phyloP scores from a whole-genome alignment of 1,140 invertebrate species.

The Cotesia glomerata region DNA sequence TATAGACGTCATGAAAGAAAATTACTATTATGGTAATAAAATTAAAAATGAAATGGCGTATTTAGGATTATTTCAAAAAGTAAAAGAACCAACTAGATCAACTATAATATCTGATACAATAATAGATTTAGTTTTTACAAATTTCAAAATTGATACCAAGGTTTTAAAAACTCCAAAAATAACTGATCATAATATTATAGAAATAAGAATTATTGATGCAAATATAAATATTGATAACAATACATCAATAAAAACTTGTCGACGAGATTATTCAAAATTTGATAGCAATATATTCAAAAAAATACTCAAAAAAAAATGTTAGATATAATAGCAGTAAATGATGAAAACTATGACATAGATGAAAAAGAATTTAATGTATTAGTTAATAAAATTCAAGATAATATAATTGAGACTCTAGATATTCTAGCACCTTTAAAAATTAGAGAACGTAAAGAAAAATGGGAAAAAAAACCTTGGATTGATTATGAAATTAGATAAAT shows the following conservation, averaged over 20 bases:
- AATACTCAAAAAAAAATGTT: neutral
- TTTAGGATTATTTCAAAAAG: neutral
- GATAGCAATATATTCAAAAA: neutral
- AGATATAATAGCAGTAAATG: neutral
- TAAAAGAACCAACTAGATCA: slow-evolving; percentile 9
- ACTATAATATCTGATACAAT: slow-evolving; percentile 3
- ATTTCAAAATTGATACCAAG: neutral
- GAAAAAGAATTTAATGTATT: neutral
- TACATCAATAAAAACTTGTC: neutral
- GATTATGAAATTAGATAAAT: slow-evolving; percentile 13
- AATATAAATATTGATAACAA: neutral
- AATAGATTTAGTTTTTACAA: neutral
- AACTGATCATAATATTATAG: slow-evolving; percentile 23
- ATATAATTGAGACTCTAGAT: slow-evolving; percentile 18
- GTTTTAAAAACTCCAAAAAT: slow-evolving; percentile 6
- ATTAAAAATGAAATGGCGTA: neutral
- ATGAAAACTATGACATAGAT: neutral
- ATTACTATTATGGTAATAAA: neutral
- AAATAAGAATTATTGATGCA: neutral
- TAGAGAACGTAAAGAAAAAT: slow-evolving; percentile 2
- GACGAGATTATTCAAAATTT: neutral
- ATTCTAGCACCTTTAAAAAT: neutral
- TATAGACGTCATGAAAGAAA: neutral
- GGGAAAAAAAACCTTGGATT: slow-evolving; percentile 21
- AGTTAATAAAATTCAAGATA: neutral